Conservation (phyloP, 2,888 invertebrate genomes). For the Cylloceria caligata region DNA sequence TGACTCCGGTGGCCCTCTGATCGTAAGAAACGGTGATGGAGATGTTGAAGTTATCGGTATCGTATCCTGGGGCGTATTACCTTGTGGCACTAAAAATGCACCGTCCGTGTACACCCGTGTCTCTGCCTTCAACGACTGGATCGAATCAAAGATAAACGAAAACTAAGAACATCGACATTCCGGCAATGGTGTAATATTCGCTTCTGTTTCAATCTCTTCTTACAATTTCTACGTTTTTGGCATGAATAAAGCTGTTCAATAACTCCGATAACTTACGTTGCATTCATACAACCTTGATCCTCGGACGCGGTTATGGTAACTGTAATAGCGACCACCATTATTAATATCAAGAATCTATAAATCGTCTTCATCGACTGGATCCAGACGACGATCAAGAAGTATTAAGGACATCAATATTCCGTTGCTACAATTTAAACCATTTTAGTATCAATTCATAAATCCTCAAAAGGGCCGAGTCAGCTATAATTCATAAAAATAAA, state of each 20-base stretch:
- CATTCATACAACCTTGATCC: no score
- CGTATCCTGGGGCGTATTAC: conserved; percentile 85
- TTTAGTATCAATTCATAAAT: no score
- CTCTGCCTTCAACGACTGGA: conserved; percentile 83
- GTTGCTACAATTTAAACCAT: no score
- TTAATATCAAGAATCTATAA: no score
- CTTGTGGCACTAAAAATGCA: conserved; percentile 83
- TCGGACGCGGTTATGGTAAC: no score
- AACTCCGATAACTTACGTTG: neutral
- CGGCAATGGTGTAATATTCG: neutral
- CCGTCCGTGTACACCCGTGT: conserved; percentile 85
- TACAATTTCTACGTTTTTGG: neutral
- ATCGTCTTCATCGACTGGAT: no score
- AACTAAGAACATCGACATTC: neutral
- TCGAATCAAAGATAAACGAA: conserved; percentile 64
- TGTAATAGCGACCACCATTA: no score
- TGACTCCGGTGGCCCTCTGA: conserved; percentile 86
- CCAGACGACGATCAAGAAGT: no score
- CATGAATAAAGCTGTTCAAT: neutral
- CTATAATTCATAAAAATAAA: no score
- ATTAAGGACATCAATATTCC: no score
- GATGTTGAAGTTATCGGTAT: conserved; percentile 88
- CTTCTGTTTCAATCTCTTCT: neutral
- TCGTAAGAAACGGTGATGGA: conserved; percentile 85
- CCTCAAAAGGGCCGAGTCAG: no score